phyloP scores from a whole-genome alignment of 2,888 invertebrate species.

The Nymphalis c-album region DNA sequence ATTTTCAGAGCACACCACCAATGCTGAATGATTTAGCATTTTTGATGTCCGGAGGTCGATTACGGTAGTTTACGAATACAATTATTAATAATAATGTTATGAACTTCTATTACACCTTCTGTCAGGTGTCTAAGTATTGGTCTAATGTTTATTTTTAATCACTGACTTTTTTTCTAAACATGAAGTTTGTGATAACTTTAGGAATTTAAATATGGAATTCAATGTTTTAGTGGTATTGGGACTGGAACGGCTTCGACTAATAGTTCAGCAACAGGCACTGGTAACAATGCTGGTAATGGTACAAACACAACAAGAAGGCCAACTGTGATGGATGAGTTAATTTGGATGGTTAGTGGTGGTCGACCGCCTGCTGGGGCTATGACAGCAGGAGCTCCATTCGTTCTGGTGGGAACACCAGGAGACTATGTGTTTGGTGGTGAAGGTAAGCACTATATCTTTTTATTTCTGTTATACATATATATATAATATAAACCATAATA shows the following conservation, averaged over 20 bases:
- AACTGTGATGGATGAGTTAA: constrained; percentile 69
- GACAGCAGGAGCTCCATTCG: constrained; percentile 69
- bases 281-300: constrained; percentile 23
- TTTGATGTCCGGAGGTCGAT: constrained; percentile 68
- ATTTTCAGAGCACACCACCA: constrained; percentile 63
- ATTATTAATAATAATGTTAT: no score
- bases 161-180: background rate
- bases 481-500: no score
- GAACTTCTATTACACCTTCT: no score
- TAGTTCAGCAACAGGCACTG: constrained; percentile 6
- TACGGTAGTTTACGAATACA: constrained; percentile 54
- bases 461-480: no score
- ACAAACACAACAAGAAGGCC: constrained; percentile 46
- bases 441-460: constrained; percentile 47
- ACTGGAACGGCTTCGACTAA: background rate
- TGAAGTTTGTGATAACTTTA: background rate
- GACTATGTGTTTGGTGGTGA: constrained; percentile 77
- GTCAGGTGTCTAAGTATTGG: no score
- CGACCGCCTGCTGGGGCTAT: constrained; percentile 57
- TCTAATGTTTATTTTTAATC: no score
- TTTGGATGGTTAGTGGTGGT: constrained; percentile 71
- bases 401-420: constrained; percentile 73
- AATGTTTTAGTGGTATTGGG: constrained; percentile 14
- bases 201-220: constrained; percentile 6
- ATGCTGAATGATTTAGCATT: constrained; percentile 73